A percentile compares a stretch with the other conserved stretches of the same genome.
Conservation (phyloP, 2,888 invertebrate genomes). For the Lasioglossum zephyrum region DNA sequence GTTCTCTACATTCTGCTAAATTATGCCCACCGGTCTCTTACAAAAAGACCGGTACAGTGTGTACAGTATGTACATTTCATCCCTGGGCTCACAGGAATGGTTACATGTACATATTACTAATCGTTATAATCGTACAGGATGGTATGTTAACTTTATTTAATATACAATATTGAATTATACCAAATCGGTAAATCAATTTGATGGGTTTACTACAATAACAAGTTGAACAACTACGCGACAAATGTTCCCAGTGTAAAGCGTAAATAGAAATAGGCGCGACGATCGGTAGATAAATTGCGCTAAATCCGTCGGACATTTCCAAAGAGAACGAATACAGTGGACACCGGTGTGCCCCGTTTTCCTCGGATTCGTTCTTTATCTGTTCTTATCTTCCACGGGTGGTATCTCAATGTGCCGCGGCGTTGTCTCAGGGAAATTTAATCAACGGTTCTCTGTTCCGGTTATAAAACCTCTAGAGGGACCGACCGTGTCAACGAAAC, state of each 20-base stretch:
- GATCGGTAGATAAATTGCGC: not conserved
- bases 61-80: not conserved
- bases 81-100: not conserved
- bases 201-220: not conserved
- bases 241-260: not conserved
- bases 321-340: not conserved
- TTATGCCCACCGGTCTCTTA: slow-evolving; percentile 20
- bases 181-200: not conserved
- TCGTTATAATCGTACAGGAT: not conserved
- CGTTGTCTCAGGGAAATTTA: slow-evolving; percentile 55
- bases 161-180: not conserved
- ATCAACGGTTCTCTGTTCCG: slow-evolving; percentile 47
- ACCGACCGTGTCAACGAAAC: not conserved
- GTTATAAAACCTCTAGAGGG: slow-evolving; percentile 15
- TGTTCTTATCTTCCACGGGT: slow-evolving; percentile 45
- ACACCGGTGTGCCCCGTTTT: slow-evolving; percentile 6
- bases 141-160: not conserved
- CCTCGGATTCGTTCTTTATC: slow-evolving; percentile 46
- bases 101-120: not conserved
- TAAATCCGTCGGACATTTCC: not conserved
- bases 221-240: not conserved
- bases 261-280: not conserved
- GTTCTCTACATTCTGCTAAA: slow-evolving; percentile 24
- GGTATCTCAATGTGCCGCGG: slow-evolving; percentile 39
- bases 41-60: too few species aligned